Percentiles rank a stretch among this genome's conserved stretches.
Conservation (phyloP, 2,113 vertebrate genomes). For the Varanus komodoensis region DNA sequence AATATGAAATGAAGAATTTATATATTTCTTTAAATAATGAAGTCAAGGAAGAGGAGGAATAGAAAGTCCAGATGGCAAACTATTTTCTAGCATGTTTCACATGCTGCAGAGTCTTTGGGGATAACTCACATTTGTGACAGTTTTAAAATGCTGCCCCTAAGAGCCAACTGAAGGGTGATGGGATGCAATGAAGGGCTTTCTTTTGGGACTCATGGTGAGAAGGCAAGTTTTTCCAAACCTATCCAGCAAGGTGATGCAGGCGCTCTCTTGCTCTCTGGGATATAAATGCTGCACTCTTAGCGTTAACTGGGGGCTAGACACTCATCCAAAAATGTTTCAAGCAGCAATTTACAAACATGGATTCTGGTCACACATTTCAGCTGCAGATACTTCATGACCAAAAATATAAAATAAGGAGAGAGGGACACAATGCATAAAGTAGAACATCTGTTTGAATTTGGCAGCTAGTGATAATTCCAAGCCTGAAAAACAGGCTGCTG, state of each 20-base stretch:
- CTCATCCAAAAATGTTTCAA: not conserved
- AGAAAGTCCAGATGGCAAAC: slow-evolving; percentile 96
- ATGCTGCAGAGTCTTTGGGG: slow-evolving; percentile 67
- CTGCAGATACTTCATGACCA: slow-evolving; percentile 49
- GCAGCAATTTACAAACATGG: not conserved
- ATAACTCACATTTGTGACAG: slow-evolving; percentile 45
- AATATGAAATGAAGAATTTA: slow-evolving; percentile 75
- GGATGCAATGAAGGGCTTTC: slow-evolving; percentile 42
- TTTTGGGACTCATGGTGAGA: slow-evolving; percentile 50
- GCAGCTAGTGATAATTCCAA: slow-evolving; percentile 30
- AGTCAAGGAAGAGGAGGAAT: slow-evolving; percentile 66
- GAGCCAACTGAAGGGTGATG: slow-evolving; percentile 35
- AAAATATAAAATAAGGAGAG: not conserved
- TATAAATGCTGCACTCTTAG: not conserved
- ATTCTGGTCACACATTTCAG: slow-evolving; percentile 20
- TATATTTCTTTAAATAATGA: slow-evolving; percentile 77
- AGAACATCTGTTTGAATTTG: slow-evolving; percentile 28
- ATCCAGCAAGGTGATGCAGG: not conserved
- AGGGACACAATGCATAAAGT: slow-evolving; percentile 43
- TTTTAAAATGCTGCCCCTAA: slow-evolving; percentile 60
- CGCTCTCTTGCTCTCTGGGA: too few relatives aligned
- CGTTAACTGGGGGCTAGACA: not conserved
- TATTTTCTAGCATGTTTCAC: slow-evolving; percentile 86
- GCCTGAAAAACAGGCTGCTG: slow-evolving; percentile 6
- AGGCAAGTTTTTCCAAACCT: not conserved